A percentile compares a stretch with the other conserved stretches of the same genome.
Evolutionary conservation across 2,113 vertebrate species (phyloP).

Genomic region (Notothenia coriiceps): DNA sequence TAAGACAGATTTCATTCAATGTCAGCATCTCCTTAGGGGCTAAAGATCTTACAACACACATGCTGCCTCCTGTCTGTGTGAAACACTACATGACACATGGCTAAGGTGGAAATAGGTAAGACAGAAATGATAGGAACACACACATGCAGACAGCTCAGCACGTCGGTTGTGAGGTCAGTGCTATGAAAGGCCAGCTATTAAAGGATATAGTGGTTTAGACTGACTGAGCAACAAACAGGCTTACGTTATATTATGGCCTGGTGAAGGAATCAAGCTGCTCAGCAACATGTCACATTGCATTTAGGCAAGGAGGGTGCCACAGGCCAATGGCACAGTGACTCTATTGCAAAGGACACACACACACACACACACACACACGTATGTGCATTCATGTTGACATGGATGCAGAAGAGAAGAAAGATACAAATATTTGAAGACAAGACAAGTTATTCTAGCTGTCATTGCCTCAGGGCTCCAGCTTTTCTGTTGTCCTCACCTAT

Average conservation of each 20-base stretch:
- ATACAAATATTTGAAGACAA: not conserved
- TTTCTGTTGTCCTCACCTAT: slow-evolving; percentile 49
- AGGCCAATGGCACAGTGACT: too few species aligned
- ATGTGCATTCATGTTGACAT: too few species aligned
- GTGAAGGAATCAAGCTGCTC: slow-evolving; percentile 48
- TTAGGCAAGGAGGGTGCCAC: too few species aligned
- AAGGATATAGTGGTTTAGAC: slow-evolving; percentile 53
- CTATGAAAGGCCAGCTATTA: slow-evolving; percentile 39
- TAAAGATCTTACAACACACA: not conserved
- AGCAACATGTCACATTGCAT: slow-evolving; percentile 44
- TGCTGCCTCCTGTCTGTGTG: not conserved
- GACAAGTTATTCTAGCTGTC: slow-evolving; percentile 30
- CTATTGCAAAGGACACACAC: too few species aligned
- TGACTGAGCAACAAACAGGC: slow-evolving; percentile 51
- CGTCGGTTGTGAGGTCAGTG: slow-evolving; percentile 10
- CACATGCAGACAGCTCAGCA: slow-evolving; percentile 1
- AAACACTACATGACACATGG: slow-evolving; percentile 15
- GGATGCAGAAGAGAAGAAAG: too few species aligned
- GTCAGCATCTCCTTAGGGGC: not conserved
- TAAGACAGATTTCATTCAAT: not conserved
- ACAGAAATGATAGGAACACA: not conserved
- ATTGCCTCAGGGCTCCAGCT: slow-evolving; percentile 32
- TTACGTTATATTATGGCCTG: slow-evolving; percentile 31
- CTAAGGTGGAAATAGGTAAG: not conserved
- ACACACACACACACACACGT: not conserved